Base-by-base conservation (phyloP, 2,113 vertebrate genomes). In the Ploceus nigricollis region DNA sequence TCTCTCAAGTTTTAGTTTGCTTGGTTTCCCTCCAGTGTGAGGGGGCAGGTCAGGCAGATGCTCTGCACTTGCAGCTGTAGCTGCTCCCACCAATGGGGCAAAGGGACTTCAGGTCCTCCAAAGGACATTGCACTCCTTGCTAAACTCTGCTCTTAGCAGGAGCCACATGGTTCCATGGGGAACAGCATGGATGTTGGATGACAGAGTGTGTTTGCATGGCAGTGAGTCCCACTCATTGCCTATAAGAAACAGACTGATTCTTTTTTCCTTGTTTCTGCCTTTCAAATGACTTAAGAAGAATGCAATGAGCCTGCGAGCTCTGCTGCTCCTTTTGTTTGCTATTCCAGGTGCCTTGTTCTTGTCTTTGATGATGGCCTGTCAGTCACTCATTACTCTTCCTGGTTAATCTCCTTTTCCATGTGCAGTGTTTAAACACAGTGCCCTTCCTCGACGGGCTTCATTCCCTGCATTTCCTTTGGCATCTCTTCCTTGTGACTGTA, bases 291-390 rank as follows among this genome's bases (percentile, higher is more conserved):
- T 68, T 73, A 61, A 53, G 40, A 65, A 5, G 22, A 69, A 15
- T 22, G 22, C n/a, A 47, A 10, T 0, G 7, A 73, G 17, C 24
- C 24, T 3, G 2, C 1, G 4, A 42, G 20, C 35, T 75, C 53
- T 58, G n/a, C 24, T 91, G 30, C 54, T 45, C 17, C 68, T 68
- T 72, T 51, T 39, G 7, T 42, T 91, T 89, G 33, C 64, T 18
- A 1, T 51, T 83, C 45, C 11, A 19, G 13, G 37, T 69, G 27
- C 47, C 13, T 35, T 66, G 42, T 51, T 39, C 21, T 73, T 61
- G 65, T 57, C 61, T 88, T 61, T 39, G 47, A 28, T 39, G 19
- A 13, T 48, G 20, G 58, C 27, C 45, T 72, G 35, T 45, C 25
- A 60, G 15, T 61, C 51, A n/a, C 21, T 51, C 1, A 0, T 51